Evolutionary conservation across 1,140 invertebrate species (phyloP).

Genomic region (Laupala kohalensis): DNA sequence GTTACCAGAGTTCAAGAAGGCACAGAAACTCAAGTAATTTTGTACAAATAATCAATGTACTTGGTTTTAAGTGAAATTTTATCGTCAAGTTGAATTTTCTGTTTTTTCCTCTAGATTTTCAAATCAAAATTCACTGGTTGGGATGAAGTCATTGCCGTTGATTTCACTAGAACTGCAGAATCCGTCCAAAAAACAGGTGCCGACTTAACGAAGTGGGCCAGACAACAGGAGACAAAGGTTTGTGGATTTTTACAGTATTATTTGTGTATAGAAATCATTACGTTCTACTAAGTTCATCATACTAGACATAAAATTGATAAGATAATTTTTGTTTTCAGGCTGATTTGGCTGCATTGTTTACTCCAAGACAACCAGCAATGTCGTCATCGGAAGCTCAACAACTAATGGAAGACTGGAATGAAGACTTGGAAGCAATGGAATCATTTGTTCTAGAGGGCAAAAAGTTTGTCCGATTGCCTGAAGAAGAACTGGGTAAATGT

Average conservation of each 20-base stretch:
- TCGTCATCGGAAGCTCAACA: constrained; percentile 72
- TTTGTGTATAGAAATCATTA: no score
- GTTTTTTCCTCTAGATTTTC: constrained; percentile 58
- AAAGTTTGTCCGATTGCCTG: constrained; percentile 90
- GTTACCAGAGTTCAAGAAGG: constrained; percentile 82
- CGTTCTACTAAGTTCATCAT: no score
- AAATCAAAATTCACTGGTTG: constrained; percentile 95
- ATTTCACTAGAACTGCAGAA: constrained; percentile 96
- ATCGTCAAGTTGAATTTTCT: not conserved
- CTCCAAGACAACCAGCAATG: constrained; percentile 84
- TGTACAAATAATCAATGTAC: not conserved
- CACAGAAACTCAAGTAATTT: constrained; percentile 48
- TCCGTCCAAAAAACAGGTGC: constrained; percentile 93
- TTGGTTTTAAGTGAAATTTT: not conserved
- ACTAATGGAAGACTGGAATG: constrained; percentile 83
- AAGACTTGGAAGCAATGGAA: constrained; percentile 93
- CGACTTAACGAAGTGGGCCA: constrained; percentile 87
- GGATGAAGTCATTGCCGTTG: constrained; percentile 98
- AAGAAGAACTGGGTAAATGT: constrained; percentile 75
- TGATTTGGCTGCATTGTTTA: constrained; percentile 90
- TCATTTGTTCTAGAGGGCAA: constrained; percentile 94
- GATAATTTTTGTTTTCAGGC: constrained; percentile 39
- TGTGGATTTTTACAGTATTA: no score
- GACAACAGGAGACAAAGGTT: constrained; percentile 75
- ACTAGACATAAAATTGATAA: not conserved